Evolutionary conservation across 2,888 invertebrate genomes (phyloP).

Genomic region (Piscicola geometra): DNA sequence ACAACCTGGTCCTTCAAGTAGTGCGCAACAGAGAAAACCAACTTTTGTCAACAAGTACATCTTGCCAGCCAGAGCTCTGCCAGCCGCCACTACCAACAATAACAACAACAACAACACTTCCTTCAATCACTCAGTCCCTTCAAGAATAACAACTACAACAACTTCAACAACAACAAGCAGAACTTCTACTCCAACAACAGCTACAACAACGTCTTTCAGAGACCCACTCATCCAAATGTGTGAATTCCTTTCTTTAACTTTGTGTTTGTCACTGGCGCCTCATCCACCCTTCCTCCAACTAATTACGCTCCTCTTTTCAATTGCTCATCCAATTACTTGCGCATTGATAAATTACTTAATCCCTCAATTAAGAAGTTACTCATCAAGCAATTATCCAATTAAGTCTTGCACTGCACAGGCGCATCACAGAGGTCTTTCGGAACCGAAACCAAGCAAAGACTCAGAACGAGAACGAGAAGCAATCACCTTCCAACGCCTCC

Average conservation of each 20-base stretch:
- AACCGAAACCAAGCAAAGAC: too few species aligned
- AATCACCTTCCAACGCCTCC: too few species aligned
- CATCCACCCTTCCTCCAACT: too few species aligned
- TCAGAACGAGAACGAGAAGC: too few species aligned
- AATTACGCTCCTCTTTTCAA: too few species aligned
- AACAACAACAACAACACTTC: neutral
- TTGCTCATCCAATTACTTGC: too few species aligned
- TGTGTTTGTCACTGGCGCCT: neutral
- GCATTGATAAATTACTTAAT: too few species aligned
- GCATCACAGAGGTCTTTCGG: too few species aligned
- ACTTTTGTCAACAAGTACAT: neutral
- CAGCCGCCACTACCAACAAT: neutral
- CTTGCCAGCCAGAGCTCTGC: neutral
- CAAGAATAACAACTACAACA: slow-evolving; percentile 10
- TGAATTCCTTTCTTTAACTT: neutral
- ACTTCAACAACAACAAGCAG: slow-evolving; percentile 6
- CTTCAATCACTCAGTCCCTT: neutral
- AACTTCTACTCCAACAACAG: neutral
- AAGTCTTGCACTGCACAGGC: too few species aligned
- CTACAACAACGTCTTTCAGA: neutral
- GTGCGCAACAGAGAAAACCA: neutral
- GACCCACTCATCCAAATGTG: slow-evolving; percentile 5
- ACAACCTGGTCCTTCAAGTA: neutral
- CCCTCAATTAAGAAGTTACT: too few species aligned
- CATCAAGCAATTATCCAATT: too few species aligned